Percentiles rank a stretch among this genome's conserved stretches.
Evolutionary conservation across 2,113 vertebrate genomes (phyloP).

Genomic region (Phainopepla nitens): DNA sequence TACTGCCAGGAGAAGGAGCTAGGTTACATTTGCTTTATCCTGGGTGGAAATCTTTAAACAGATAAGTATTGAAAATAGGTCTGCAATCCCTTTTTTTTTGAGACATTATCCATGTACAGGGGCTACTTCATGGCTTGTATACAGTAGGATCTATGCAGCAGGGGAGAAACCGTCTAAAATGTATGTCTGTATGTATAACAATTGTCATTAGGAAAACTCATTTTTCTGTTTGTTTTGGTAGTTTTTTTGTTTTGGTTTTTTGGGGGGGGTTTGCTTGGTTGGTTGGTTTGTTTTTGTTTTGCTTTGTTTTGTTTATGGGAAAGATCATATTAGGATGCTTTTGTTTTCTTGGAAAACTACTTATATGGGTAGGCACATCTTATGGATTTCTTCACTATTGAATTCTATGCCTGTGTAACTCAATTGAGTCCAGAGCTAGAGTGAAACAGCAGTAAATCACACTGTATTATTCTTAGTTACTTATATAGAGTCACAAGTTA

Average conservation of each 20-base stretch:
- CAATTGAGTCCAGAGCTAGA: slow-evolving; percentile 24
- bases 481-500: neutral
- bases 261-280: neutral
- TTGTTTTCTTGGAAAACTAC: neutral
- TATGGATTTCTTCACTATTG: slow-evolving; percentile 43
- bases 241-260: neutral
- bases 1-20: slow-evolving; percentile 14
- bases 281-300: neutral
- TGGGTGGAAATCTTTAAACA: slow-evolving; percentile 45
- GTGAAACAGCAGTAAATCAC: slow-evolving; percentile 35
- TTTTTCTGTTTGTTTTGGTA: neutral
- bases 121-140: neutral
- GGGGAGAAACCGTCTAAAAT: neutral
- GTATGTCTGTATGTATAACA: neutral
- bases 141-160: neutral
- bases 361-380: neutral
- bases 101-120: neutral
- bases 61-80: slow-evolving; percentile 34
- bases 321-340: neutral
- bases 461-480: slow-evolving; percentile 27
- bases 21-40: neutral
- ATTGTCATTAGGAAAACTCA: neutral
- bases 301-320: neutral
- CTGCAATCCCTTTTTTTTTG: neutral
- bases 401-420: slow-evolving; percentile 42